These are phyloP conservation scores for Diabrotica undecimpunctata DNA, from an alignment of 1,140 invertebrate genomes.

Conservation along the genomic window DNA sequence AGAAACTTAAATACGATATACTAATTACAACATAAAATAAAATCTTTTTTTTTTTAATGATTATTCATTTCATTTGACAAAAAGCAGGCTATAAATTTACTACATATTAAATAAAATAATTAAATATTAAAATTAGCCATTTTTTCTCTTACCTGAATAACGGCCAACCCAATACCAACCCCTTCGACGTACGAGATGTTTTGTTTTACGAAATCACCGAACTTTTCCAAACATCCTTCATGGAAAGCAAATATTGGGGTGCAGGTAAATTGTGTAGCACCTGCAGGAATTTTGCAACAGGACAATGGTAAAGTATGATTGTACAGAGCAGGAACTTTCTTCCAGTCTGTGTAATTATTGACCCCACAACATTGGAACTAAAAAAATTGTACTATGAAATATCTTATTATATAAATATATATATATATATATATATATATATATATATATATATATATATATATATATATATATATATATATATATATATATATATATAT, in stretches of 20 bases:
- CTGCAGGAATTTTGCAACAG: conserved; percentile 56
- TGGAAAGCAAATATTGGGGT: conserved; percentile 26
- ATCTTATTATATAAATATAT: too few relatives aligned
- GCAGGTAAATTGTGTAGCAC: conserved; percentile 48
- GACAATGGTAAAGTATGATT: conserved; percentile 53
- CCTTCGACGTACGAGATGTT: conserved; percentile 71
- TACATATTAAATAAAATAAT: too few relatives aligned
- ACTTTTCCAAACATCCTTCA: conserved; percentile 58
- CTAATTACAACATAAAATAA: too few relatives aligned
- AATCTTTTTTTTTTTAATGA: too few relatives aligned
- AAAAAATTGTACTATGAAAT: conserved; percentile 25
- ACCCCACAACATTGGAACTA: conserved; percentile 76
- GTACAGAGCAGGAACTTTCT: not conserved
- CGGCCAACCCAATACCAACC: conserved; percentile 69
- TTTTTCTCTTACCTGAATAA: conserved; percentile 60
- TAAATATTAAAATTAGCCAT: too few relatives aligned
- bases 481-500: too few relatives aligned
- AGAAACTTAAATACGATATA: too few relatives aligned
- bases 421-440: too few relatives aligned
- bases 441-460: too few relatives aligned
- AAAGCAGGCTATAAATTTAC: too few relatives aligned
- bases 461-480: too few relatives aligned
- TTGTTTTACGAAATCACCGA: conserved; percentile 58
- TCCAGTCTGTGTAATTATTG: conserved; percentile 59
- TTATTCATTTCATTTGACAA: too few relatives aligned